Base-by-base conservation (phyloP, 1,140 invertebrate species). In the Drosophila cardini region DNA sequence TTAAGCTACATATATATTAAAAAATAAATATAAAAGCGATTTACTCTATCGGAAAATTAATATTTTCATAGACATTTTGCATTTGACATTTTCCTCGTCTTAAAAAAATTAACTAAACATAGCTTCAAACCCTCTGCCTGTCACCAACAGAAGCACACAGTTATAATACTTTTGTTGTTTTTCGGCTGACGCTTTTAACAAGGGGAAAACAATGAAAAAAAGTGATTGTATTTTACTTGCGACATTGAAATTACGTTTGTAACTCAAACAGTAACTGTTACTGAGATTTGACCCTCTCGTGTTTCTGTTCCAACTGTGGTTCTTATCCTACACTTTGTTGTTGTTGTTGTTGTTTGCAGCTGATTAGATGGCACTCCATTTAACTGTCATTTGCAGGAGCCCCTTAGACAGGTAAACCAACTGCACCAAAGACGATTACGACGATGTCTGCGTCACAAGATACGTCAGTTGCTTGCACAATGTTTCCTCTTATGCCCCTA, bases 311-410 rank as follows among this genome's bases (percentile, higher is more conserved):
- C 10, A 30, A 48, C 18, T 21, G 45, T 48, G 45, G 4, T 48
- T 9, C 32, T 42, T 9, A 56, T 53, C 45, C 2, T 9, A 5
- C 34, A 9, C 10, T 4, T 40, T 40, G 38, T 40, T 40, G 26
- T 38, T 30, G 30, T 18, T 56, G 52, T 30, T 48, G 13, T 10
- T 30, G 16, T 21, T 26, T 75, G 72, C 58, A 75, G 10, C 67
- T 58, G 72, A 71, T 75, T 71, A 64, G 67, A 32, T 30, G 38
- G 61, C 67, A 70, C 67, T 71, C 45, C 53, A 64, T 75, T 75
- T 71, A 75, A 71, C 72, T 75, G 67, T 71, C 72, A 75, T 58
- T 52, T 57, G 67, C 72, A 75, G 65, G 38, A 13, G 26, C 8
- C 0, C 11, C 13, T 32, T 38, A 45, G 32, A 50, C 64, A 55